Percentiles rank a stretch among this genome's conserved stretches.
Evolutionary conservation across 2,113 vertebrate genomes (phyloP).

Genomic region (Leucoraja erinaceus): DNA sequence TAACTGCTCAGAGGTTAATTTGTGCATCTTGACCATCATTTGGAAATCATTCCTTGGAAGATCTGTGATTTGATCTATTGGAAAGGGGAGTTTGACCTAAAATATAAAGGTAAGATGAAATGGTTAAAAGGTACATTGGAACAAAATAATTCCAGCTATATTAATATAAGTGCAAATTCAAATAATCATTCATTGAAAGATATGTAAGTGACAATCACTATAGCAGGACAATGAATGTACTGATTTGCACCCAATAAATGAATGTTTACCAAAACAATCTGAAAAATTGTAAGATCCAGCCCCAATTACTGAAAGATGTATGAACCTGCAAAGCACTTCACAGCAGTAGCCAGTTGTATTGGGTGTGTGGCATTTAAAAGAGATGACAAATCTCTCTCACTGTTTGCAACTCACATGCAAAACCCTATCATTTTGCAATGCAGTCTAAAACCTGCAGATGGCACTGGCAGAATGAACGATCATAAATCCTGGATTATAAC

Average conservation of each 20-base stretch:
- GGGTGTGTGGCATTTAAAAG: background rate
- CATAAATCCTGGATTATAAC: background rate
- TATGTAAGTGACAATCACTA: background rate
- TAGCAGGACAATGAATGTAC: background rate
- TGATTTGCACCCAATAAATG: background rate
- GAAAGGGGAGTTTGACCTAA: constrained; percentile 97
- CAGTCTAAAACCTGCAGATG: background rate
- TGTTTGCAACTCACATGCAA: background rate
- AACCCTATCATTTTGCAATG: background rate
- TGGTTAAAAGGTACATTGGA: background rate
- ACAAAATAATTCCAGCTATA: background rate
- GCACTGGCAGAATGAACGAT: constrained; percentile 22
- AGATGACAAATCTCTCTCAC: background rate
- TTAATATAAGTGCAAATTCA: background rate
- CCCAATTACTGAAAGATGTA: background rate
- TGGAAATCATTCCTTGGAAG: constrained; percentile 99
- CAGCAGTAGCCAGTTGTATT: background rate
- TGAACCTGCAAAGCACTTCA: background rate
- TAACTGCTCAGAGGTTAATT: constrained; percentile 92
- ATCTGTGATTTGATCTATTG: constrained; percentile 98
- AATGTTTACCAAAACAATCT: background rate
- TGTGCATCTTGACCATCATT: constrained; percentile 99
- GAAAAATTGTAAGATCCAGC: background rate
- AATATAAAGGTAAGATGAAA: constrained; percentile 46
- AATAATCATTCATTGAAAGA: background rate